phyloP scores from a whole-genome alignment of 1,140 invertebrate species.

The Aporrectodea caliginosa region DNA sequence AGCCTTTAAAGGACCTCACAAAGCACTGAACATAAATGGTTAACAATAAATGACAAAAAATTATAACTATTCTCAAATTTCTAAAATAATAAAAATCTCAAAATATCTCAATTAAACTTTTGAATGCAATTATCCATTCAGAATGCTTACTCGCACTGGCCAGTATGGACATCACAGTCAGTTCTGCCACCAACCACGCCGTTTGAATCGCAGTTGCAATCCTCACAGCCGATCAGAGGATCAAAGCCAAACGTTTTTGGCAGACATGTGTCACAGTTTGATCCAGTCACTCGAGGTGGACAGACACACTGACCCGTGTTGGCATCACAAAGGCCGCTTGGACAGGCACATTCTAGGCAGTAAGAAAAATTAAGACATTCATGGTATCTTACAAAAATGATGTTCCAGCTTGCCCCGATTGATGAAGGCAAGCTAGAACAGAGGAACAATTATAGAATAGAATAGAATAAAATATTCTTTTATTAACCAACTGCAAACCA shows the following conservation, averaged over 20 bases:
- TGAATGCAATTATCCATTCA: neutral
- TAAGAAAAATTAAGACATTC: no score
- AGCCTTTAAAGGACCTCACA: no score
- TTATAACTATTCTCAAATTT: neutral
- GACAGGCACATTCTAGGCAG: conserved; percentile 55
- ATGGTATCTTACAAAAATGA: no score
- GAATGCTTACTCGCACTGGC: conserved; percentile 69
- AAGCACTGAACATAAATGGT: no score
- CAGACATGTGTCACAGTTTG: conserved; percentile 81
- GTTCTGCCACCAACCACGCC: conserved; percentile 73
- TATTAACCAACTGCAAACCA: no score
- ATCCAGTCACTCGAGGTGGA: conserved; percentile 74
- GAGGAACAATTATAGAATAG: no score
- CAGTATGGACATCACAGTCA: conserved; percentile 82
- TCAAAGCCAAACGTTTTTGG: conserved; percentile 87
- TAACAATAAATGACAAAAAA: neutral
- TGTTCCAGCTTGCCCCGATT: no score
- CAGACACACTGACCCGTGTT: conserved; percentile 71
- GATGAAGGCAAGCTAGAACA: no score
- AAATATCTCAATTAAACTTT: neutral
- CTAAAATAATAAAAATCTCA: conserved; percentile 25
- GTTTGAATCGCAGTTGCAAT: conserved; percentile 80
- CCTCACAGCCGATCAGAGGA: conserved; percentile 88
- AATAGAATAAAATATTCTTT: no score
- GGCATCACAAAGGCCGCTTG: conserved; percentile 52